Base-by-base conservation (phyloP, 2,113 vertebrate genomes). In the Entosphenus tridentatus region DNA sequence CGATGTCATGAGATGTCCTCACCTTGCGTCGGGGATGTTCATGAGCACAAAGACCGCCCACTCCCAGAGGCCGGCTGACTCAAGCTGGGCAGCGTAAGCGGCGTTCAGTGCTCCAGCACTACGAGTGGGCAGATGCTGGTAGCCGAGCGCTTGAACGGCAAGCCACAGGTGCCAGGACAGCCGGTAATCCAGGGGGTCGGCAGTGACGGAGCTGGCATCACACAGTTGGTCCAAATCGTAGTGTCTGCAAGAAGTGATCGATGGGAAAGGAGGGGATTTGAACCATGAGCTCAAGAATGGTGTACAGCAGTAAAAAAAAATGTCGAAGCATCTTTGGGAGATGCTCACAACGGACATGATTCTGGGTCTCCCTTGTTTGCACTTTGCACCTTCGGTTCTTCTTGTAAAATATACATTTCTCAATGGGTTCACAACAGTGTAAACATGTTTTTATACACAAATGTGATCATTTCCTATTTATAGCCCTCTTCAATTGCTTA, bases 91-190 rank as follows among this genome's bases (percentile, higher is more conserved):
- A 8, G 92, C 88, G 0, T 87, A 96, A 75, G 87, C 87, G 56
- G 78, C 58, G 4, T 90, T 89, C 1, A 98, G 82, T 69, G 87
- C 78, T 0, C 85, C 87, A 69, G 85, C 82, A 8, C 82, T 72
- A 8, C 84, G 78, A 67, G 73, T 57, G 4, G 80, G 79, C 14
- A 96, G 82, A 71, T 98, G 90, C 16, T 70, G 80, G 73, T 89
- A 98, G 72, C 87, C 83, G 3, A 98, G 80, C 39, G 87, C 83
- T 58, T 88, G 79, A 0, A 98, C 80, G 67, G 88, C 86, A 11
- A 83, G 82, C 93, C 93, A 96, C 57, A 98, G 80, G 78, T 96
- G 92, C 93, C 93, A 98, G 70, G 85, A 88, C 6, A 98, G 83
- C 2, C 89, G 82, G 72, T 85, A 87, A 69, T 98, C 93, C 78